phyloP scores from a whole-genome alignment of 92 coral and sea anemone genomes.

The Bergia puertoricense region DNA sequence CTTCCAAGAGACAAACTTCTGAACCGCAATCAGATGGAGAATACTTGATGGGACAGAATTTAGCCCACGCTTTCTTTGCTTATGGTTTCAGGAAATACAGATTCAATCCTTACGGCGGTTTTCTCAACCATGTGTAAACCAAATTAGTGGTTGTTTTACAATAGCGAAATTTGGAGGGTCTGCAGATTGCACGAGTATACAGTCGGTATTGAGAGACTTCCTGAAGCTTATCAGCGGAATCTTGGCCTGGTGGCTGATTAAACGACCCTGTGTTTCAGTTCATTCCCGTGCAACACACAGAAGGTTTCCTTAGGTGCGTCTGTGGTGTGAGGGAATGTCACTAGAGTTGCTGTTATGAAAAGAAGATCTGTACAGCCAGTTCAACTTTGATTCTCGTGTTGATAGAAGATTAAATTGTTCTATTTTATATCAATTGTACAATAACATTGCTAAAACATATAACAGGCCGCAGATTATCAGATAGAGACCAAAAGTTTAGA shows the following conservation, averaged over 20 bases:
- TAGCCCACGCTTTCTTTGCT: conserved; percentile 14
- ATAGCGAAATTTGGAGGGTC: neutral
- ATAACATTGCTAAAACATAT: conserved; percentile 10
- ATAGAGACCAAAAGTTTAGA: conserved; percentile 34
- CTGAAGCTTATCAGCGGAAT: neutral
- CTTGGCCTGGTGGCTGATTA: neutral
- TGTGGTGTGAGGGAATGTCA: neutral
- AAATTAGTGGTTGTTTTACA: conserved; percentile 8
- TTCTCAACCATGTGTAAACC: conserved; percentile 29
- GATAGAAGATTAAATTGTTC: conserved; percentile 30
- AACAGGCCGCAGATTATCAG: conserved; percentile 25
- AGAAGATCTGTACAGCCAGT: neutral
- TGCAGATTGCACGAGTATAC: neutral
- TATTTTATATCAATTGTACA: conserved; percentile 28
- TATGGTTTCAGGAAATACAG: conserved; percentile 4
- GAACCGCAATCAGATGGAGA: neutral
- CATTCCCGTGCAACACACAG: neutral
- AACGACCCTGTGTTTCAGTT: neutral
- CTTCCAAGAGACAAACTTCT: neutral
- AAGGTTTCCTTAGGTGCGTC: neutral
- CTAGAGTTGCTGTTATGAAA: neutral
- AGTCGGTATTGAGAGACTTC: neutral
- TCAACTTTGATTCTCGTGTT: conserved; percentile 18
- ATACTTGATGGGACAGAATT: neutral
- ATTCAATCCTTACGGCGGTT: conserved; percentile 2